Evolutionary conservation across 2,888 invertebrate genomes (phyloP), one percentile per base, ranked within the genome.

Genomic region (Pollenia angustigena): DNA sequence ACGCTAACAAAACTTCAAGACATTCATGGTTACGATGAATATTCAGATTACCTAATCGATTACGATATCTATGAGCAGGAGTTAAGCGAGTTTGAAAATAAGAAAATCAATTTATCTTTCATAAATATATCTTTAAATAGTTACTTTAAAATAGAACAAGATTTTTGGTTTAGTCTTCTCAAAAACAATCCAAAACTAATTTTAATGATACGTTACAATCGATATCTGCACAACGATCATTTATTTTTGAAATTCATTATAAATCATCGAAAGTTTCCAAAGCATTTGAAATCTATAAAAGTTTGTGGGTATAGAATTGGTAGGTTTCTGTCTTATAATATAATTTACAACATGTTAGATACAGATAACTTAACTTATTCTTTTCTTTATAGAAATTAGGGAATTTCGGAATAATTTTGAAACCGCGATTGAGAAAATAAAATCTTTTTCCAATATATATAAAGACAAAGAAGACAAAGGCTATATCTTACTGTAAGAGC

Each of bases 201-300:
- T 16, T 7, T 85, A 18, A 85, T 85, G 84, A 85, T 85, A 62
- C 84, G 84, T 52, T 85, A 85, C 58, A 85, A 85, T 42, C 16
- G 84, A 18, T 80, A 42, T n/a, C 46, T 74, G 0, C 66, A 80
- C 2, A 23, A 68, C 1, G 79, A 80, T 62, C 84, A 85, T 54
- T 9, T 16, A 14, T 85, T 85, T 69, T 23, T 85, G n/a, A 79
- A 74, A 40, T 85, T 40, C 14, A 85, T 85, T 9, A 64, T 74
- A 14, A 74, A 80, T 48, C 84, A 85, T 18, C 46, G 80, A 11
- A 68, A 80, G 32, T 80, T 85, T 74, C 84, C 84, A 14, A 74
- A 54, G 10, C 84, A 74, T 32, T 54, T 85, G 7, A 80, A 54
- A n/a, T 80, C 74, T 1, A 80, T 85, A 12, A 85, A 75, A 66